Conservation (phyloP, 92 coral and sea anemone genomes). For the Bergia puertoricense region DNA sequence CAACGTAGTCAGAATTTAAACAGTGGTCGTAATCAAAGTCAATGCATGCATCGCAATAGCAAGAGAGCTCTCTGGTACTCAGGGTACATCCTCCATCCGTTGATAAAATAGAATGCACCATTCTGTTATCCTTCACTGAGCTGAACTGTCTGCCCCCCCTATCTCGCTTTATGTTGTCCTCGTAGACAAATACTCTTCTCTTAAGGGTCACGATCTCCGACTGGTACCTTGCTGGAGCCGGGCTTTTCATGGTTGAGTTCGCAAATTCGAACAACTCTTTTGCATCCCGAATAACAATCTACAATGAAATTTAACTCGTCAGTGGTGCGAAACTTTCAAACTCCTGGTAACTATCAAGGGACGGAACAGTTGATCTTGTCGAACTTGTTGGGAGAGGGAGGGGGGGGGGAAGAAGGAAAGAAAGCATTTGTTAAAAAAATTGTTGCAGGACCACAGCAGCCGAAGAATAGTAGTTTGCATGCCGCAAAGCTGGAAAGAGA, state of each 20-base stretch:
- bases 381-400: too few relatives aligned
- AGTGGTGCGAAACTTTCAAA: background rate
- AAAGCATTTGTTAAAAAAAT: too few relatives aligned
- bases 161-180: background rate
- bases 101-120: background rate
- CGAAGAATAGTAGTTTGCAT: too few relatives aligned
- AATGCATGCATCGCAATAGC: constrained; percentile 39
- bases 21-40: constrained; percentile 20
- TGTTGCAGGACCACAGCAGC: too few relatives aligned
- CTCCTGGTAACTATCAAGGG: background rate
- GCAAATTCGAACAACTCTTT: background rate
- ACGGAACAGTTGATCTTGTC: too few relatives aligned
- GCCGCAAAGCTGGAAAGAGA: too few relatives aligned
- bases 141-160: background rate
- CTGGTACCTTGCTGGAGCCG: background rate
- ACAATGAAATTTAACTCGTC: background rate
- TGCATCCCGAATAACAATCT: too few relatives aligned
- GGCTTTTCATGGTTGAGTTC: background rate
- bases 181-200: background rate
- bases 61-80: constrained; percentile 11
- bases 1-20: background rate
- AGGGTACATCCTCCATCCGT: constrained; percentile 39
- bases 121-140: background rate
- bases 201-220: background rate
- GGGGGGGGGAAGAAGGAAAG: too few relatives aligned